phyloP scores from a whole-genome alignment of 2,797 vertebrate species.

The Gymnocypris eckloni region DNA sequence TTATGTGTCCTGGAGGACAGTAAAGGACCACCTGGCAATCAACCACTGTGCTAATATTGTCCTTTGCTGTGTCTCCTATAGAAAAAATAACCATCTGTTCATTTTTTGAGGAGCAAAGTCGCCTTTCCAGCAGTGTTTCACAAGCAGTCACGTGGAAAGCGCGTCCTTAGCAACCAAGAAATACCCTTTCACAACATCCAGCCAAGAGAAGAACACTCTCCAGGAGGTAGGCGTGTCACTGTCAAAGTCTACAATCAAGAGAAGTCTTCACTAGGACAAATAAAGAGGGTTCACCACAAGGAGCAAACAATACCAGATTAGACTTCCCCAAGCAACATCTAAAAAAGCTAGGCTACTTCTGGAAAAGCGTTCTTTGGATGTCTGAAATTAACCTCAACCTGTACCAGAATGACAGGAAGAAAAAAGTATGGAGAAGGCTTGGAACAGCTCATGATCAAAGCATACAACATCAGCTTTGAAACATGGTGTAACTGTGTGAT shows the following conservation, averaged over 20 bases:
- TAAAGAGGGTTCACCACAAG: background rate
- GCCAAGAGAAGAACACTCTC: too few species aligned
- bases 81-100: background rate
- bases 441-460: background rate
- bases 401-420: background rate
- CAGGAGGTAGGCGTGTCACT: too few species aligned
- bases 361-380: background rate
- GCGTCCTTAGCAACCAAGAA: too few species aligned
- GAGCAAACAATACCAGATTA: background rate
- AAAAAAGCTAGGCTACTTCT: background rate
- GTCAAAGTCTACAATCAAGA: too few species aligned
- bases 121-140: too few species aligned
- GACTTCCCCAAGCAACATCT: background rate
- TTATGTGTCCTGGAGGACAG: background rate
- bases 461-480: background rate
- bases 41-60: background rate
- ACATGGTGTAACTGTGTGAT: too few species aligned
- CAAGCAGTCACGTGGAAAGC: too few species aligned
- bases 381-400: background rate
- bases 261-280: too few species aligned
- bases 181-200: too few species aligned
- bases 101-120: too few species aligned
- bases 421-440: background rate
- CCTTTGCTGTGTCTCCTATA: background rate
- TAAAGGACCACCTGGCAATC: background rate